These are phyloP conservation scores for Saxicola maurus DNA, from an alignment of 2,797 vertebrate genomes.

Conservation along the genomic window DNA sequence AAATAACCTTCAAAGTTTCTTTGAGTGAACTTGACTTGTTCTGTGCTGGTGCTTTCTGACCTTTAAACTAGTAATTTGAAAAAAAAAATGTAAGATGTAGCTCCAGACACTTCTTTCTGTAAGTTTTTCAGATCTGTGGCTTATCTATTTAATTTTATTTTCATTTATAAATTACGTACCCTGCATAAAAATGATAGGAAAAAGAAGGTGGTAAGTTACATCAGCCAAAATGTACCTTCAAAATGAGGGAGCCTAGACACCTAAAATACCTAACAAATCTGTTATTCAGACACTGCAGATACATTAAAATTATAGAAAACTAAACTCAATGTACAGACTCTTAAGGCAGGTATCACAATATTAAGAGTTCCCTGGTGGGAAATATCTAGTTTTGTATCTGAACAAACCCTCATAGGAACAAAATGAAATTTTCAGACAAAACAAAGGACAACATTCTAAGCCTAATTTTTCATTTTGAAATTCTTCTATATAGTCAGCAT, in stretches of 20 bases:
- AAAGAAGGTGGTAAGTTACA: background rate
- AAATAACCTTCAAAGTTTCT: background rate
- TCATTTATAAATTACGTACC: background rate
- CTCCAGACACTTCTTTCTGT: background rate
- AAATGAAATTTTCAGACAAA: background rate
- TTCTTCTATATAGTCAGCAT: background rate
- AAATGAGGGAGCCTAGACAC: background rate
- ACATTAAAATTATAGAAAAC: background rate
- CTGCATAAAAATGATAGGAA: background rate
- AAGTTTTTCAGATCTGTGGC: background rate
- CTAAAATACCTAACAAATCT: background rate
- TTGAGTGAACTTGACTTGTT: background rate
- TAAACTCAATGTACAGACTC: background rate
- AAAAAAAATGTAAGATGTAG: background rate
- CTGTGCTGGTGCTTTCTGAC: background rate
- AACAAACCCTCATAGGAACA: background rate
- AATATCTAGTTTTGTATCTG: background rate
- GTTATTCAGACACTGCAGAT: background rate
- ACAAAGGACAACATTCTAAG: background rate
- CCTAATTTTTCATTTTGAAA: background rate
- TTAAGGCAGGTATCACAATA: background rate
- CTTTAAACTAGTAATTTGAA: background rate
- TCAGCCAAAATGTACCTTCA: background rate
- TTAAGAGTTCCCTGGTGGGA: background rate
- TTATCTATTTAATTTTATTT: background rate